Evolutionary conservation across 2,888 invertebrate species (phyloP).

Genomic region (Hemistola chrysoprasaria): DNA sequence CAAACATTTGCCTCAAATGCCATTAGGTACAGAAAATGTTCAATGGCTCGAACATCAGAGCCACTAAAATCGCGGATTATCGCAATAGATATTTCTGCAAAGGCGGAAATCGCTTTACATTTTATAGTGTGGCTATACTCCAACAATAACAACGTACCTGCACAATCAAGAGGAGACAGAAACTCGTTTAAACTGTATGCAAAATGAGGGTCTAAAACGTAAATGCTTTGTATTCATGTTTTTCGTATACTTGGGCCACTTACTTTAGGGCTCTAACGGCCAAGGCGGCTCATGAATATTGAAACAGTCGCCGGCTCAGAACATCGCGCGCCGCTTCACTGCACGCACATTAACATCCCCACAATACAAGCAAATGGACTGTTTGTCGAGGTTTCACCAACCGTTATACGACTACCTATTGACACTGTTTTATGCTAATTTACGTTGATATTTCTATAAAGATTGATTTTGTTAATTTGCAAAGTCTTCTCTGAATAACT

Average conservation of each 20-base stretch:
- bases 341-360: constrained; percentile 51
- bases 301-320: constrained; percentile 47
- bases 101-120: neutral
- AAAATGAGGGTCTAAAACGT: constrained; percentile 25
- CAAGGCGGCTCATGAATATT: constrained; percentile 74
- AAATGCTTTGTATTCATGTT: constrained; percentile 28
- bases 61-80: constrained; percentile 21
- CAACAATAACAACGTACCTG: no score
- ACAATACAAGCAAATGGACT: constrained; percentile 53
- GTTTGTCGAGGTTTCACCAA: constrained; percentile 41
- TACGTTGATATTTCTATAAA: constrained; percentile 8
- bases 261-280: constrained; percentile 44
- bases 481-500: constrained; percentile 3
- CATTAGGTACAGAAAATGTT: constrained; percentile 58
- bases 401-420: constrained; percentile 20
- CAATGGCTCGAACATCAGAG: constrained; percentile 41
- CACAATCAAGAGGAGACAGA: constrained; percentile 7
- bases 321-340: constrained; percentile 44
- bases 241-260: constrained; percentile 34
- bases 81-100: constrained; percentile 4
- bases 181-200: constrained; percentile 19
- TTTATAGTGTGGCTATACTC: no score
- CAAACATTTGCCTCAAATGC: constrained; percentile 38
- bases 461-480: constrained; percentile 3
- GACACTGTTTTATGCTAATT: constrained; percentile 21